Evolutionary conservation across 2,113 vertebrate genomes (phyloP).

Genomic region (Leptobrachium leishanense): DNA sequence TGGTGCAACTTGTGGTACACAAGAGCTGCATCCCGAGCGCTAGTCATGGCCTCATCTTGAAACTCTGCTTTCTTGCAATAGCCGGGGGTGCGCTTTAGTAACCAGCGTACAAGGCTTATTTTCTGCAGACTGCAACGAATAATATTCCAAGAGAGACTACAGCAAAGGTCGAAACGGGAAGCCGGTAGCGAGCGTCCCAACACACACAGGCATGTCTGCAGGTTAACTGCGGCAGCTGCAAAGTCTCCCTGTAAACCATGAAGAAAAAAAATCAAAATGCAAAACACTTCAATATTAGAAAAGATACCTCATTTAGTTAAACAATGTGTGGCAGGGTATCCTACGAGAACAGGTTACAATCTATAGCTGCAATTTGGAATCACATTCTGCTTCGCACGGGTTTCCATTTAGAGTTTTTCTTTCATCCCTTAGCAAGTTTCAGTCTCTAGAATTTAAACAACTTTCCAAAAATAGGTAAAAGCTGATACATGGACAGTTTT

Average conservation of each 20-base stretch:
- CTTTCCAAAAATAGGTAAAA: no score
- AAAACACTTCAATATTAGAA: background rate
- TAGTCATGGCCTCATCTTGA: conserved; percentile 89
- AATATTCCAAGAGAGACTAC: conserved; percentile 91
- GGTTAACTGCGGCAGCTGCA: conserved; percentile 78
- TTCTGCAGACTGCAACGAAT: conserved; percentile 93
- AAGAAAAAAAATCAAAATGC: background rate
- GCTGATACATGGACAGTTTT: no score
- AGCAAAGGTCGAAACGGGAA: conserved; percentile 84
- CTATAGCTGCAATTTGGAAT: no score
- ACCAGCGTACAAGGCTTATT: conserved; percentile 85
- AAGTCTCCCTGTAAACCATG: conserved; percentile 78
- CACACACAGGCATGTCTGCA: conserved; percentile 86
- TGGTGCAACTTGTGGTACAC: conserved; percentile 92
- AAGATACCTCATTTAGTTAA: no score
- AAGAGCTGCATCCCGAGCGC: conserved; percentile 84
- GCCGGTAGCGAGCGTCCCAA: conserved; percentile 85
- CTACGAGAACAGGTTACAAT: no score
- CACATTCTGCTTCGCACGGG: no score
- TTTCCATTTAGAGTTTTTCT: no score
- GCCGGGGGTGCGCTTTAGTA: conserved; percentile 84
- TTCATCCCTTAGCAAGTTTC: no score
- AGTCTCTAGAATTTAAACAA: no score
- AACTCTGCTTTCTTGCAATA: conserved; percentile 68
- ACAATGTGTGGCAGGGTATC: no score